These are phyloP conservation scores for Tribolium castaneum DNA, from an alignment of 1,140 invertebrate genomes.

Conservation along the genomic window DNA sequence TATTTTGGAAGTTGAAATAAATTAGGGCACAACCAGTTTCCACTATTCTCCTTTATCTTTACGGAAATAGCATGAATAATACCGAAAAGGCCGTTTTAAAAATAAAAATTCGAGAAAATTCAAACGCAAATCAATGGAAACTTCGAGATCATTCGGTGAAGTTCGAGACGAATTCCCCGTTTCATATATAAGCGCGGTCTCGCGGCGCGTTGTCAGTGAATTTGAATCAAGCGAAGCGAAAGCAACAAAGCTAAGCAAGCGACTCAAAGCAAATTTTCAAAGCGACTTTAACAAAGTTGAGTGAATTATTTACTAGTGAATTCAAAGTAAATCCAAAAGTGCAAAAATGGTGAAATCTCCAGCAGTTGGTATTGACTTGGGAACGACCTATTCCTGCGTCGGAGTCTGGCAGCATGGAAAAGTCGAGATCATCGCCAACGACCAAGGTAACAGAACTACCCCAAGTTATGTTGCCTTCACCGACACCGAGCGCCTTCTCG, in stretches of 20 bases:
- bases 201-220: background rate
- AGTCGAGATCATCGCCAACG: slow-evolving; percentile 89
- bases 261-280: background rate
- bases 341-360: slow-evolving; percentile 77
- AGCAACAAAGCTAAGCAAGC: background rate
- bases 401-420: slow-evolving; percentile 91
- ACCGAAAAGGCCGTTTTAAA: background rate
- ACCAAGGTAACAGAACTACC: slow-evolving; percentile 95
- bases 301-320: background rate
- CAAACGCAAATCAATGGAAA: background rate
- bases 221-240: background rate
- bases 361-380: slow-evolving; percentile 88
- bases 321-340: background rate
- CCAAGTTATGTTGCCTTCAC: slow-evolving; percentile 97
- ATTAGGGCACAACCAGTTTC: too few species aligned
- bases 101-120: background rate
- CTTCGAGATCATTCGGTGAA: background rate
- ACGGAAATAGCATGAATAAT: background rate
- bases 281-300: background rate
- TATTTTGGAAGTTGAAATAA: too few species aligned
- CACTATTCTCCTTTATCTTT: too few species aligned
- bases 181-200: background rate
- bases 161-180: background rate
- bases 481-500: slow-evolving; percentile 93
- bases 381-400: slow-evolving; percentile 88